A percentile compares a stretch with the other conserved stretches of the same genome.
phyloP scores from a whole-genome alignment of 2,113 vertebrate species.

The Semicossyphus pulcher region DNA sequence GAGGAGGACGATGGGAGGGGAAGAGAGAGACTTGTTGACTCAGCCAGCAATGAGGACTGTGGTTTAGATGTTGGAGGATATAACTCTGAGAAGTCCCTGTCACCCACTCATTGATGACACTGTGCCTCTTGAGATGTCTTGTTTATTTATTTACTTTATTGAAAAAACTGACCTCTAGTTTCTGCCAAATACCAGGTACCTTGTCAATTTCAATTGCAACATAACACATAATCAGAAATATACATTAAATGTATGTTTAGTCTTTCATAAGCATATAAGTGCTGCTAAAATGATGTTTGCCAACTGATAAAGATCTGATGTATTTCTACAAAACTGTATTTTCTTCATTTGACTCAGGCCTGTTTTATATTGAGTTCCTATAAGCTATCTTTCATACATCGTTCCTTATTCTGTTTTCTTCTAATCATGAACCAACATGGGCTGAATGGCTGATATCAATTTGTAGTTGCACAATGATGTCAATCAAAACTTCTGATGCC shows the following conservation, averaged over 20 bases:
- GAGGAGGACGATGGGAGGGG: slow-evolving; percentile 69
- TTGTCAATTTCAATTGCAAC: not conserved
- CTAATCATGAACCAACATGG: not conserved
- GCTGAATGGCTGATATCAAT: slow-evolving; percentile 6
- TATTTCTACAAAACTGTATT: slow-evolving; percentile 4
- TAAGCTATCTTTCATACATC: slow-evolving; percentile 29
- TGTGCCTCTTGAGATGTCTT: slow-evolving; percentile 46
- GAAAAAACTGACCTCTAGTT: slow-evolving; percentile 41
- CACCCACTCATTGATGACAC: slow-evolving; percentile 71
- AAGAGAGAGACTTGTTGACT: slow-evolving; percentile 64
- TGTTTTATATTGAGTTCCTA: slow-evolving; percentile 40
- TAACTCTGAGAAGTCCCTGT: slow-evolving; percentile 77
- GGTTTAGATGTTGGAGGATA: slow-evolving; percentile 76
- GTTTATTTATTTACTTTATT: slow-evolving; percentile 56
- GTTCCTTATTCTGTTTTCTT: not conserved
- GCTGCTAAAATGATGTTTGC: slow-evolving; percentile 39
- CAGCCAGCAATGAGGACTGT: slow-evolving; percentile 73
- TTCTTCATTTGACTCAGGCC: slow-evolving; percentile 23
- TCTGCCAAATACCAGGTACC: slow-evolving; percentile 43
- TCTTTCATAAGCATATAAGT: not conserved
- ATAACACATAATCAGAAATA: not conserved
- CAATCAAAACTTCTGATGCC: slow-evolving; percentile 11
- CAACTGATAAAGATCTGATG: slow-evolving; percentile 11
- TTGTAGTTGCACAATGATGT: slow-evolving; percentile 20
- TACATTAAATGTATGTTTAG: not conserved